Evolutionary conservation across 2,888 invertebrate genomes (phyloP).

Genomic region (Quadroppia sp.): DNA sequence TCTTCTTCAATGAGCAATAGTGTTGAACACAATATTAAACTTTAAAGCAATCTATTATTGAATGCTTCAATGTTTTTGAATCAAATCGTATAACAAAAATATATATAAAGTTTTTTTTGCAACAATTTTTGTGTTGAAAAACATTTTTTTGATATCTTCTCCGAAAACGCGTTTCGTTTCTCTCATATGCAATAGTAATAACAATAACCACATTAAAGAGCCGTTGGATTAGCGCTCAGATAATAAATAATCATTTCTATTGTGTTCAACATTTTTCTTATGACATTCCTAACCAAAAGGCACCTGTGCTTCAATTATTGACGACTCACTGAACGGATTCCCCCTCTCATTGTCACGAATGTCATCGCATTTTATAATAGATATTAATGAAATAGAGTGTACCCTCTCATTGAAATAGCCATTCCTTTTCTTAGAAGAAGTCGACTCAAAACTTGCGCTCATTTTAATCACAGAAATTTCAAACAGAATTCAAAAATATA

Average conservation of each 20-base stretch:
- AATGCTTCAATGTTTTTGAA: constrained; percentile 36
- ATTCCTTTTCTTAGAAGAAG: too few relatives aligned
- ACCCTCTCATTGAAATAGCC: neutral
- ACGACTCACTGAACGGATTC: neutral
- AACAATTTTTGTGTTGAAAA: constrained; percentile 32
- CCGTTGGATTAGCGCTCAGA: neutral
- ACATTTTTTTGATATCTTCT: too few relatives aligned
- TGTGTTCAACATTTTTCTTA: neutral
- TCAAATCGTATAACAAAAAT: neutral
- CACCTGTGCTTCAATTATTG: constrained; percentile 27
- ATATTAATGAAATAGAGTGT: constrained; percentile 23
- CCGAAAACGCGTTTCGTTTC: neutral
- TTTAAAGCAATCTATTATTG: constrained; percentile 13
- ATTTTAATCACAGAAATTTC: neutral
- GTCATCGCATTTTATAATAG: constrained; percentile 1
- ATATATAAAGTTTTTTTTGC: neutral
- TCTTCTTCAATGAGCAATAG: constrained; percentile 20
- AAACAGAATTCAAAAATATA: neutral
- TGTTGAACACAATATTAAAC: neutral
- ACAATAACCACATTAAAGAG: constrained; percentile 6
- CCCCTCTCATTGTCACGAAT: neutral
- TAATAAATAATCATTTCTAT: constrained; percentile 30
- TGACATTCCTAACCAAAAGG: neutral
- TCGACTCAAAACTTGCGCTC: neutral
- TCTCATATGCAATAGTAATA: constrained; percentile 23